Evolutionary conservation across 2,797 vertebrate species (phyloP), one percentile per base, ranked within the genome.

Genomic region (Anguilla obscura): DNA sequence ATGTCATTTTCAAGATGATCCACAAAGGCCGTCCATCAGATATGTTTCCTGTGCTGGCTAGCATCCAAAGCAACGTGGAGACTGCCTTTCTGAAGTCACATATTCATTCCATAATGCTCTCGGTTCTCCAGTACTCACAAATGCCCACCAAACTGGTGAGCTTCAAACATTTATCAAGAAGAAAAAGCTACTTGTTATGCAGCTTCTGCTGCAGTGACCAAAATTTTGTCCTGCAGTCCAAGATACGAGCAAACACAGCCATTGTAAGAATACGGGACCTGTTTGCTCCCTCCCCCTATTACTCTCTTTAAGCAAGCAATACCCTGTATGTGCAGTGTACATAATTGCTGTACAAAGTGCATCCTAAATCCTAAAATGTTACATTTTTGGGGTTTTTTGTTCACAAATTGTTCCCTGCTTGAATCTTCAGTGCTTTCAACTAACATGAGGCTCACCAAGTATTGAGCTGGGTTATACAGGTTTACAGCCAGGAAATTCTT

Each of bases 1-100:
- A 40, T 76, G 74, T 76, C 74, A 36, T 76, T 76, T 76, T 76
- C 14, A 18, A 76, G 63, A 52, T 84, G n/a, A 50, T 84, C 54
- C 45, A 1, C 9, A 1, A 60, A 63, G 60, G 27, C 24, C 54
- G 58, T 79, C 71, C 27, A 82, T 87, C 76, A 82, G 36, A 14
- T 5, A 45, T 56, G 21, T 33, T 71, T 52, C 16, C 9, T 14
- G 48, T 30, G 9, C 12, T 27, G 24, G 24, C 24, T 33, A 18
- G 30, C n/a, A 45, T 18, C 85, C 66, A 85, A 63, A 33, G 18
- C 27, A 24, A 85, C 1, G 21, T 54, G 21, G 24, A 84, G n/a
- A 24, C n/a, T 18, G 8, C 36, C 4, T 86, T 66, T 33, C 14
- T 24, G 76, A 48, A 83, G n/a, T 18, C 40, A n/a, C 21, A 48